Base-by-base conservation (phyloP, 2,888 invertebrate species). In the Latrodectus hesperus region DNA sequence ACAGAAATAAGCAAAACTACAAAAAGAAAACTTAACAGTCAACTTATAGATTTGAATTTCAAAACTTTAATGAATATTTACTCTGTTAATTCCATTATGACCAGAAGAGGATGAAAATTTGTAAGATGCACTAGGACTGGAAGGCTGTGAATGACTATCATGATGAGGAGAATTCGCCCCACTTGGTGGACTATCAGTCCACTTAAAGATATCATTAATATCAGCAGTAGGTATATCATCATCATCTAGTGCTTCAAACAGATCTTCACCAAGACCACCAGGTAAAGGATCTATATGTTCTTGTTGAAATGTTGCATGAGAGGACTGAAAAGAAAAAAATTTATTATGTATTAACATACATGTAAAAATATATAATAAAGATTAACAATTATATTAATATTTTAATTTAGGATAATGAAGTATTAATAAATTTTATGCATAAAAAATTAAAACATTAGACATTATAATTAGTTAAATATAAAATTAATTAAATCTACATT, bases 141-240 rank as follows among this genome's bases (percentile, higher is more conserved):
- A 91, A 11, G 92, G 91, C 88, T 92, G 91, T 8, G 92, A 92
- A 17, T 91, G 90, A 4, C 91, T 91, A 71, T 92, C 92, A 72
- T 91, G 90, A 76, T 91, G 90, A 12, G 91, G 91, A 76, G 91
- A 91, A 72, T 93, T 94, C 88, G 93, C 93, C 53, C 95, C 95
- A 90, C 94, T 94, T 79, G 94, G 94, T 22, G 91, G 90, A 74
- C 90, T 92, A 83, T 94, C 94, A 8, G 94, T 94, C 95, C 95
- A 95, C 71, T 93, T 94, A 93, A 97, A 96, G 92, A 97, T 95
- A 26, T 84, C 87, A 89, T 94, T 95, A 91, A 95, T 94, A 90
- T 95, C 95, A n/a, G 65, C 74, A 16, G 76, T 79, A 52, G 80
- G 84, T 22, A 79, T 55, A 55, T 90, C 90, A 65, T 90, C 90